A percentile compares a stretch with the other conserved stretches of the same genome.
These are phyloP conservation scores for Hyperoplus lanceolatus DNA, from an alignment of 2,797 vertebrate species.

Conservation along the genomic window DNA sequence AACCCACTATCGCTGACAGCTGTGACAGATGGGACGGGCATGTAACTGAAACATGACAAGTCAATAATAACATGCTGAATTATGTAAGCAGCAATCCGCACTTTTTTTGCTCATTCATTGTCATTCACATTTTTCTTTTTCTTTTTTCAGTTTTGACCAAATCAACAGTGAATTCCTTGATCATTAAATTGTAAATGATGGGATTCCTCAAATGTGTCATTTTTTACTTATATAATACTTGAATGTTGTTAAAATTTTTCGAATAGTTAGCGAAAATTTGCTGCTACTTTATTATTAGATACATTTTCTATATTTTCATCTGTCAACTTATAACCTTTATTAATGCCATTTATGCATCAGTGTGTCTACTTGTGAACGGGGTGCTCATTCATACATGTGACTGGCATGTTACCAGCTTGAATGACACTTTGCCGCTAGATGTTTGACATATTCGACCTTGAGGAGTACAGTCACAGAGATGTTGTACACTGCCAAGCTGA, in stretches of 20 bases:
- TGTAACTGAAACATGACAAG: not conserved
- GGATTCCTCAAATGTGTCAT: not conserved
- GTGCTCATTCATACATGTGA: not conserved
- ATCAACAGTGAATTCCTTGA: not conserved
- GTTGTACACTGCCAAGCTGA: constrained; percentile 27
- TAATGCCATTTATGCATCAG: not conserved
- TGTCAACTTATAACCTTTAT: not conserved
- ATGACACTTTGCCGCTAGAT: not conserved
- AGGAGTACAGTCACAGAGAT: constrained; percentile 10
- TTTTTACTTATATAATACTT: not conserved
- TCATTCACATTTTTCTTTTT: not conserved
- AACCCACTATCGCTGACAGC: not conserved
- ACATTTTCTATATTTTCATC: not conserved
- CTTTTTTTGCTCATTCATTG: not conserved
- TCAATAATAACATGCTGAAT: constrained; percentile 9
- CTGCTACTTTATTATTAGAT: not conserved
- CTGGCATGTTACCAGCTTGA: not conserved
- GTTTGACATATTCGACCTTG: constrained; percentile 19
- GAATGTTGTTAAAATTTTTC: not conserved
- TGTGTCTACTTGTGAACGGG: not conserved
- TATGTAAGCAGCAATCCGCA: not conserved
- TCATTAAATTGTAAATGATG: not conserved
- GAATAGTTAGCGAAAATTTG: constrained; percentile 16
- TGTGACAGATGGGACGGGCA: not conserved
- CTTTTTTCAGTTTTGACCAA: not conserved